These are phyloP conservation scores for Poeciliopsis retropinna DNA, from an alignment of 2,113 vertebrate species.

Conservation along the genomic window DNA sequence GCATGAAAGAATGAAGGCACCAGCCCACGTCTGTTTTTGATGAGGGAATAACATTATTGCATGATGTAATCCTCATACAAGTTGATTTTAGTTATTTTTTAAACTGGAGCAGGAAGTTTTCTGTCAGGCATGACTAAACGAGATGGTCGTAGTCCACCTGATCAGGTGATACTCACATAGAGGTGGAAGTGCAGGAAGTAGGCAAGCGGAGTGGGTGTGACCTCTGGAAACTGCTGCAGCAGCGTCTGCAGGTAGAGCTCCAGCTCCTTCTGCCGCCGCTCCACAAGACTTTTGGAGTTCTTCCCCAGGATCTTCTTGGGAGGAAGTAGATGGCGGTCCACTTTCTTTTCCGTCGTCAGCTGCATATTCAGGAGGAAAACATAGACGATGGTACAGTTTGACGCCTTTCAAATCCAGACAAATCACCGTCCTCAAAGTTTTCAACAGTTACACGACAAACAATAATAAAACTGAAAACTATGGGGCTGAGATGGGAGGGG, in stretches of 20 bases:
- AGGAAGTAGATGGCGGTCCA: slow-evolving; percentile 91
- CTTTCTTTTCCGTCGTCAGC: slow-evolving; percentile 90
- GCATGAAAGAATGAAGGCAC: too few species aligned
- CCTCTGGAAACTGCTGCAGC: slow-evolving; percentile 84
- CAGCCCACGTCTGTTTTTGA: too few species aligned
- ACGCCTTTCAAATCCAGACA: too few species aligned
- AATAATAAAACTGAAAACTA: too few species aligned
- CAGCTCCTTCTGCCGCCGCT: slow-evolving; percentile 93
- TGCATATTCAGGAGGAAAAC: slow-evolving; percentile 44
- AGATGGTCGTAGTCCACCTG: background rate
- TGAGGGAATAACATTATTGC: too few species aligned
- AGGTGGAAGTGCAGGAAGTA: slow-evolving; percentile 91
- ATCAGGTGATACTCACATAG: slow-evolving; percentile 87
- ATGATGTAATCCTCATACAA: too few species aligned
- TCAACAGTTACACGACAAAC: too few species aligned
- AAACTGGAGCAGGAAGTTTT: background rate
- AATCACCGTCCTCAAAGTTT: too few species aligned
- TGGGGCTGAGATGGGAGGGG: too few species aligned
- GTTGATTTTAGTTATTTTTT: too few species aligned
- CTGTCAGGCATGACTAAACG: background rate
- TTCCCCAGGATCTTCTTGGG: slow-evolving; percentile 98
- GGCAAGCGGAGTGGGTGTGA: slow-evolving; percentile 86
- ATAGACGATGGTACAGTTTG: too few species aligned
- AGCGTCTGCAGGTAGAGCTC: slow-evolving; percentile 94
- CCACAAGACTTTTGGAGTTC: slow-evolving; percentile 94